These are phyloP conservation scores for Anastatus disparis DNA, from an alignment of 1,140 invertebrate genomes.

Conservation along the genomic window DNA sequence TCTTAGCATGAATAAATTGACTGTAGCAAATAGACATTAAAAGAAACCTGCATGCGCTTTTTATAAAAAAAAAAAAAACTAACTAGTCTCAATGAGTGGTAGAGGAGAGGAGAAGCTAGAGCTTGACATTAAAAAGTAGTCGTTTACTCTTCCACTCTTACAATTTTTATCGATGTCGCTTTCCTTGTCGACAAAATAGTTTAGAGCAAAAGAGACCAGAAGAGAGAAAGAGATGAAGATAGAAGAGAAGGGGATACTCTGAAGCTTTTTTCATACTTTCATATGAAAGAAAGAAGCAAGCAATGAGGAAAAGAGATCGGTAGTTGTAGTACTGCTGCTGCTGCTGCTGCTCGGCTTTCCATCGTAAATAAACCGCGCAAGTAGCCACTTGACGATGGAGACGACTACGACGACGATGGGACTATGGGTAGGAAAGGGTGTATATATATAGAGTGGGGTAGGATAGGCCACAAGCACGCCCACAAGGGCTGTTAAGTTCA, in stretches of 20 bases:
- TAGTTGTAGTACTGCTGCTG: no score
- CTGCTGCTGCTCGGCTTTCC: conserved; percentile 36
- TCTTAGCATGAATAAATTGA: no score
- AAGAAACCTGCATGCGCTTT: no score
- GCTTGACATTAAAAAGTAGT: not conserved
- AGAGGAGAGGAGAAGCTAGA: no score
- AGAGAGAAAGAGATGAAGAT: not conserved
- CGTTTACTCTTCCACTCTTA: not conserved
- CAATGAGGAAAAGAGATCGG: no score
- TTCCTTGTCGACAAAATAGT: no score
- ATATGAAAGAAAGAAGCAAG: conserved; percentile 7
- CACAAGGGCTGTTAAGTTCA: conserved; percentile 53
- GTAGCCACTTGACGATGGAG: conserved; percentile 46
- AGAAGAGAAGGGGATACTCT: not conserved
- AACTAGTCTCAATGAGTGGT: no score
- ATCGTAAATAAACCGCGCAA: conserved; percentile 54
- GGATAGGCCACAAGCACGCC: conserved; percentile 30
- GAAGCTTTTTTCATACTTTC: conserved; percentile 13
- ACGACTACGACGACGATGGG: no score
- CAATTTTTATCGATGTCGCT: no score
- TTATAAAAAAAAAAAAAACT: no score
- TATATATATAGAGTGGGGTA: not conserved
- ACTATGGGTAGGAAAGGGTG: not conserved
- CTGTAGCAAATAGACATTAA: no score
- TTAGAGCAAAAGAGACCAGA: not conserved